Evolutionary conservation across 2,113 vertebrate species (phyloP), one percentile per base, ranked within the genome.

Genomic region (Cricetomys ansorgei): DNA sequence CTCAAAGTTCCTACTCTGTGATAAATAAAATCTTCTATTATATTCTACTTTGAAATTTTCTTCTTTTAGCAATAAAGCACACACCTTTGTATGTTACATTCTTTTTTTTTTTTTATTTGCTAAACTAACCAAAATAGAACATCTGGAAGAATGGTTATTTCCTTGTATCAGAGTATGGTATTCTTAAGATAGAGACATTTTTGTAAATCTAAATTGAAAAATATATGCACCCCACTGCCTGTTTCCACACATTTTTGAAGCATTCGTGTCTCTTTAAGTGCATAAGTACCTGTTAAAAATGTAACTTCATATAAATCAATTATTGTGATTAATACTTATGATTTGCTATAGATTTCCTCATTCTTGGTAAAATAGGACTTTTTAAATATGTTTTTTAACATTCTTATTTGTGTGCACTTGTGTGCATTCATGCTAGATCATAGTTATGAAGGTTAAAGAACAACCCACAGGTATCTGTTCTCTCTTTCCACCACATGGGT

Each of bases 71-170:
- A 50, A 94, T 40, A 80, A 69, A 75, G 34, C 50, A 55, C 50
- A 79, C 12, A 0, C 45, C 57, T 88, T 87, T 87, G 11, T 80
- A 29, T 48, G 73, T 84, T 79, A 11, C 6, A 13, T 84, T 83
- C 55, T 97, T 23, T 69, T 86, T 92, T 69, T 86, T 92, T 93
- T 91, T 57, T 85, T 92, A 45, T 76, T 89, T 89, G 29, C 40
- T 50, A 31, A 16, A 40, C 19, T 86, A 87, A 87, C n/a, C 12
- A 31, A 31, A 1, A 6, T 57, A 88, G 43, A 88, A 88, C 72
- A n/a, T 70, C 57, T 72, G 21, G 7, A 88, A 88, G 3, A 37
- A 40, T 64, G 15, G 12, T 59, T 3, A 17, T 91, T 95, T 80
- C 73, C 13, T 64, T 86, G 21, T 59, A 37, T 86, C 29, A 72